Base-by-base conservation (phyloP, 2,888 invertebrate genomes). In the Mimas tiliae region DNA sequence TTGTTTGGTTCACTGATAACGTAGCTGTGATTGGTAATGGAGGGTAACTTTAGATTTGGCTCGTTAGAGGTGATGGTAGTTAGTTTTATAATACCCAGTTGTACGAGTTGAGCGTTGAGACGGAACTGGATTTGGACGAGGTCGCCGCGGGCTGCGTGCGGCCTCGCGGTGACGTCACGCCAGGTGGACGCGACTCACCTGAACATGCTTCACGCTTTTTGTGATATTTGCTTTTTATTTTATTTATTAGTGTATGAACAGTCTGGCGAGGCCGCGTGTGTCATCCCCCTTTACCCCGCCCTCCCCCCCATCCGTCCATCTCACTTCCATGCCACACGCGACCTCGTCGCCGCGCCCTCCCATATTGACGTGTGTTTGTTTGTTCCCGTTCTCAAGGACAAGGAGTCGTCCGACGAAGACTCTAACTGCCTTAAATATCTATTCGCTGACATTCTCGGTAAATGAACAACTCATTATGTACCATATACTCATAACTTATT, bases 381-480 rank as follows among this genome's bases (percentile, higher is more conserved):
- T 58, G 50, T 88, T 88, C 90, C 82, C 88, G 84, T 89, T 81
- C 79, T 86, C 77, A 90, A 92, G 91, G 91, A 89, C 83, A 83
- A 86, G 88, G 88, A 87, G 79, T 88, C 91, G 80, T 91, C 91
- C 85, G 92, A 91, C 82, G 91, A 91, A 84, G 91, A 95, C 91
- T 94, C 94, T 93, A 95, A 95, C 95, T 95, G 95, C 95, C 95
- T 95, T 92, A 95, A 94, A 95, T 95, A 95, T 91, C 94, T 95
- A 88, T 95, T 95, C 91, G 95, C 95, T 88, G 95, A 95, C 86
- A 91, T 95, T 82, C 93, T 95, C 94, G 95, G 95, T 95, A 95
- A 95, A 87, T 86, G 69, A 77, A 78, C 74, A 72, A 69, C 58
- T 66, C 62, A 65, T 66, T 65, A 68, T 66, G 69, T 70, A 68